Conservation (phyloP, 2,888 invertebrate genomes). For the Thymelicus sylvestris region DNA sequence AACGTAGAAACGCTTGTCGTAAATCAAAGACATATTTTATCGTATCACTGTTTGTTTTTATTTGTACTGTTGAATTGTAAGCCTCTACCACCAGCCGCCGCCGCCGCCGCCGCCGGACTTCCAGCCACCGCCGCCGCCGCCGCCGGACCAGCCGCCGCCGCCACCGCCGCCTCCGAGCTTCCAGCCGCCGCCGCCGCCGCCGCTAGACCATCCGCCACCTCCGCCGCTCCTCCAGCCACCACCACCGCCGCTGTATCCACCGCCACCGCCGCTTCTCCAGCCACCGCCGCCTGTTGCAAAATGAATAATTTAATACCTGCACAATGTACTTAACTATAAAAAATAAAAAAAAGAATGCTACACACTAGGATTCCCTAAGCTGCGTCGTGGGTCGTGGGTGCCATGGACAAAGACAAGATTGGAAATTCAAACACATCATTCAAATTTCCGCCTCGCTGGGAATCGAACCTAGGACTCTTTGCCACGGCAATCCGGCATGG, state of each 20-base stretch:
- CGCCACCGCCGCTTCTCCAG: slow-evolving; percentile 38
- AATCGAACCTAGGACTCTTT: no score
- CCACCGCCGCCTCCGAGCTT: slow-evolving; percentile 44
- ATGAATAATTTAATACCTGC: no score
- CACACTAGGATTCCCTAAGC: no score
- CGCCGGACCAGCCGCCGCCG: slow-evolving; percentile 55
- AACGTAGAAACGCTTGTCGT: no score
- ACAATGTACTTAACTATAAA: no score
- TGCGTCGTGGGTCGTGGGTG: no score
- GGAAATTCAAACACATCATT: no score
- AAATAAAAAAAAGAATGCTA: no score
- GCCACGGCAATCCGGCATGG: no score
- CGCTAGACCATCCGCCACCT: slow-evolving; percentile 37
- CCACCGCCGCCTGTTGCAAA: slow-evolving; percentile 12
- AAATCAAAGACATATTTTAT: slow-evolving; percentile 2
- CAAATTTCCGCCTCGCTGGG: no score
- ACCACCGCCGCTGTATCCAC: slow-evolving; percentile 37
- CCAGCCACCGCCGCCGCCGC: slow-evolving; percentile 44
- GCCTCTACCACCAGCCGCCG: slow-evolving; percentile 69
- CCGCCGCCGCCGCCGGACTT: slow-evolving; percentile 44
- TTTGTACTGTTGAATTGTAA: slow-evolving; percentile 2
- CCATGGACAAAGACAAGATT: no score
- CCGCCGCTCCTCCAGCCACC: slow-evolving; percentile 41
- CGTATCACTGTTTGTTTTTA: slow-evolving; percentile 5
- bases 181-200: slow-evolving; percentile 45